Evolutionary conservation across 2,113 vertebrate genomes (phyloP).

Genomic region (Pelvicachromis taeniatus): DNA sequence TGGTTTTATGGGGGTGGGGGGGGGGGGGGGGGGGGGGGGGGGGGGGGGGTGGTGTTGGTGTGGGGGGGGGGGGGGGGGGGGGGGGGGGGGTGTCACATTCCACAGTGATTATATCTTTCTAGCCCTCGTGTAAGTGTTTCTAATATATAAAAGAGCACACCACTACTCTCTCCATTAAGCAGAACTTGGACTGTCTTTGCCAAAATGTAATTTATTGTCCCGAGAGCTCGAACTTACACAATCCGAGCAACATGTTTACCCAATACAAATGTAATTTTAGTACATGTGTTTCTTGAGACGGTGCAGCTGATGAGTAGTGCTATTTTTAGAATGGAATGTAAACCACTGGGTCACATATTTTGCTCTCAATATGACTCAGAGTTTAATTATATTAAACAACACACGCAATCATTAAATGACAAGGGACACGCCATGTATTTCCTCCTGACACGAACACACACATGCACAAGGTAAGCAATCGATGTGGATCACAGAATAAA

Average conservation of each 20-base stretch:
- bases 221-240: background rate
- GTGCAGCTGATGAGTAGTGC: background rate
- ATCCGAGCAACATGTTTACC: background rate
- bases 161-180: background rate
- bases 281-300: background rate
- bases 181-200: background rate
- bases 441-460: background rate
- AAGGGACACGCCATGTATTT: background rate
- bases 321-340: constrained; percentile 46
- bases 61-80: background rate
- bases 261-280: background rate
- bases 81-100: constrained; percentile 32
- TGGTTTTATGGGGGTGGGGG: background rate
- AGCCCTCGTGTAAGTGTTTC: background rate
- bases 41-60: too few relatives aligned
- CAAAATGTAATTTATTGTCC: background rate
- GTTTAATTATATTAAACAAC: background rate
- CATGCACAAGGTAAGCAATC: background rate
- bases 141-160: background rate
- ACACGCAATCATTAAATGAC: background rate
- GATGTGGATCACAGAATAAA: background rate
- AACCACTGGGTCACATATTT: background rate
- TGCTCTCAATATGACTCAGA: background rate
- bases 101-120: background rate
- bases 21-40: background rate